Percentiles rank a stretch among this genome's conserved stretches.
Conservation (phyloP, 2,888 invertebrate species). For the Trachelus tabidus region DNA sequence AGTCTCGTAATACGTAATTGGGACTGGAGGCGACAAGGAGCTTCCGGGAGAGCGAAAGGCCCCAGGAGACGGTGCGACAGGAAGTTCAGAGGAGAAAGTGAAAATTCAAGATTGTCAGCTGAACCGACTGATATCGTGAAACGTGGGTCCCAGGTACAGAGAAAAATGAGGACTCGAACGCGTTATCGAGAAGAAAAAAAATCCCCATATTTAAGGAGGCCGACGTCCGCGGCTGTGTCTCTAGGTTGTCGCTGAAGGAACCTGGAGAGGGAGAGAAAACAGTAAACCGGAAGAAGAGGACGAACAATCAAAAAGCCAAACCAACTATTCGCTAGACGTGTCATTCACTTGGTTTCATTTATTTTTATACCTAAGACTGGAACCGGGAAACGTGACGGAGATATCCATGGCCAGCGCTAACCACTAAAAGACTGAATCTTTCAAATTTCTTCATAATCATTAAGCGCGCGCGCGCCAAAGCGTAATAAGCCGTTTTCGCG, state of each 20-base stretch:
- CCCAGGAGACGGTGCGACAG: neutral
- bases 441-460: constrained; percentile 9
- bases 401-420: constrained; percentile 7
- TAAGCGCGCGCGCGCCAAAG: neutral
- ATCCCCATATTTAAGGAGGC: neutral
- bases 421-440: constrained; percentile 11
- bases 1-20: neutral
- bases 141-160: neutral
- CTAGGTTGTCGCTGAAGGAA: neutral
- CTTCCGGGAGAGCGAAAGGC: neutral
- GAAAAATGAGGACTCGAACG: neutral
- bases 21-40: neutral
- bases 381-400: neutral
- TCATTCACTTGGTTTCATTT: constrained; percentile 4
- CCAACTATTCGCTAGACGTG: constrained; percentile 1
- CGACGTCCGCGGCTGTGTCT: neutral
- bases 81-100: neutral
- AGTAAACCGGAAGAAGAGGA: neutral
- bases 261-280: neutral
- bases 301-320: constrained; percentile 6
- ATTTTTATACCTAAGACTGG: constrained; percentile 8
- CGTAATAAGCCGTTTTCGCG: neutral
- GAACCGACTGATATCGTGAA: neutral
- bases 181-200: neutral
- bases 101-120: neutral